phyloP scores from a whole-genome alignment of 37 sponge, comb jelly and placozoan species.

The Cladorhizidae sp. region DNA sequence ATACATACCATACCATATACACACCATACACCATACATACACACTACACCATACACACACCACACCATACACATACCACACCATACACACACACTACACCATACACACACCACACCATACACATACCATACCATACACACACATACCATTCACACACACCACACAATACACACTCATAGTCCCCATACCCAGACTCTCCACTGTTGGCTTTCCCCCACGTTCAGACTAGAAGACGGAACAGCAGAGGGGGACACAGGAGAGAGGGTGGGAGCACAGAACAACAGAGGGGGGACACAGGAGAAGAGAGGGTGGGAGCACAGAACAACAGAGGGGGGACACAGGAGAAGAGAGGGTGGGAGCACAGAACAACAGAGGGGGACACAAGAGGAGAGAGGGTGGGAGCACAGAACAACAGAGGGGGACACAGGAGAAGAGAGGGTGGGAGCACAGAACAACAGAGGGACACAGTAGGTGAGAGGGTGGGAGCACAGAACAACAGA shows the following conservation, averaged over 20 bases:
- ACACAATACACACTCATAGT: too few species aligned
- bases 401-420: not conserved
- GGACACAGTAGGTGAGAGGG: not conserved
- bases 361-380: not conserved
- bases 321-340: not conserved
- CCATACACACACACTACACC: too few species aligned
- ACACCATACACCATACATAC: too few species aligned
- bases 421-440: not conserved
- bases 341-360: too few species aligned
- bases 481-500: not conserved
- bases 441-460: not conserved
- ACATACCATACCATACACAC: too few species aligned
- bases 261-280: not conserved
- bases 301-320: not conserved
- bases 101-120: too few species aligned
- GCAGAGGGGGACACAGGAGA: not conserved
- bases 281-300: not conserved
- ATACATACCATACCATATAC: too few species aligned
- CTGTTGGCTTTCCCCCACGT: slow-evolving; percentile 71
- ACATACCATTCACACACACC: too few species aligned
- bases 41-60: too few species aligned
- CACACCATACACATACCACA: too few species aligned
- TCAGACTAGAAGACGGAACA: slow-evolving; percentile 43
- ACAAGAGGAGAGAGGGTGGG: not conserved
- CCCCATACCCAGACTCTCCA: slow-evolving; percentile 71